Evolutionary conservation across 1,140 invertebrate species (phyloP).

Genomic region (Chelonus insularis): DNA sequence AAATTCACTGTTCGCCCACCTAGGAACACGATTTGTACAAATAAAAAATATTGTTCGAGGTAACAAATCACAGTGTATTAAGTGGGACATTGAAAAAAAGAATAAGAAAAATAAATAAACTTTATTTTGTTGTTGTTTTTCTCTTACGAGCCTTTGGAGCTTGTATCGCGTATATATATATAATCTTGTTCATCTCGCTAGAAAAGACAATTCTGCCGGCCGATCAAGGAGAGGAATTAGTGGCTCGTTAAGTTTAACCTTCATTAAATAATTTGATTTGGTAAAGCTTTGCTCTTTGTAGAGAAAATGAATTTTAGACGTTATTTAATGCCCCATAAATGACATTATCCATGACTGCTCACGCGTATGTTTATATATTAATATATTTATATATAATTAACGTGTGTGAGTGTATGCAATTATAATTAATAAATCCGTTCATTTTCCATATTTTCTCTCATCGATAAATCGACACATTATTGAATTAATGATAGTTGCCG

Average conservation of each 20-base stretch:
- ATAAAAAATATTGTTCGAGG: slow-evolving; percentile 17
- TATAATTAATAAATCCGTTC: slow-evolving; percentile 3
- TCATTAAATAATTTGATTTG: slow-evolving; percentile 13
- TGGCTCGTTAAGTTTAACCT: background rate
- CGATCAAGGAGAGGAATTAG: slow-evolving; percentile 6
- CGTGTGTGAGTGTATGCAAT: slow-evolving; percentile 1
- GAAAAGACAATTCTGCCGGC: too few relatives aligned
- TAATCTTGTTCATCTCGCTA: background rate
- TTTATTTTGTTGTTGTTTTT: background rate
- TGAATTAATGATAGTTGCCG: slow-evolving; percentile 1
- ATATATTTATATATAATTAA: background rate
- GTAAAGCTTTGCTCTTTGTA: slow-evolving; percentile 22
- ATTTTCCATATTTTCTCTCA: background rate
- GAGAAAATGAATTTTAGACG: slow-evolving; percentile 14
- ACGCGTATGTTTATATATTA: too few relatives aligned
- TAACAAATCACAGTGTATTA: slow-evolving; percentile 27
- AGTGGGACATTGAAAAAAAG: slow-evolving; percentile 14
- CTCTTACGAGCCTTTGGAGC: background rate
- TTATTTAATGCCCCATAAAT: slow-evolving; percentile 2
- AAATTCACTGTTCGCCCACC: background rate
- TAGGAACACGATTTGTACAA: background rate
- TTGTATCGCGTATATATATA: background rate
- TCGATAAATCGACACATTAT: background rate
- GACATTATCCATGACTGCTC: slow-evolving; percentile 1
- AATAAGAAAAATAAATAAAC: slow-evolving; percentile 18